Conservation (phyloP, 2,113 vertebrate genomes). For the Lophochroa leadbeateri region DNA sequence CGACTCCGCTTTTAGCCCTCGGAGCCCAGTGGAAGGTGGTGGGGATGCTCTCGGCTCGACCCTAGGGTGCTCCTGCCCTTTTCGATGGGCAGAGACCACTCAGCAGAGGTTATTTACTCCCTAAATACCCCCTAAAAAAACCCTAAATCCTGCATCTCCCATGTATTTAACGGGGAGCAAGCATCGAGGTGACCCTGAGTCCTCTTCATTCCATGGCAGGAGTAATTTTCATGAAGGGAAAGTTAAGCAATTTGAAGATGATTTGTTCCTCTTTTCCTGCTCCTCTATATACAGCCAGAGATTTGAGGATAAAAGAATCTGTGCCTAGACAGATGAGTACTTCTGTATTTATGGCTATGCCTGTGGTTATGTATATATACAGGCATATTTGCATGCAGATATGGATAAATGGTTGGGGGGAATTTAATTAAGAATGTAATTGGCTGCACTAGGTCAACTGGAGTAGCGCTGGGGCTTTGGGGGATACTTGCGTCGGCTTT, state of each 20-base stretch:
- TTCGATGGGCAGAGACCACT: background rate
- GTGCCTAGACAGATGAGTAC: background rate
- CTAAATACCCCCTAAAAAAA: no score
- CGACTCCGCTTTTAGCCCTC: background rate
- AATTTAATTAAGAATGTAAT: background rate
- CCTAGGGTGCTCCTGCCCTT: background rate
- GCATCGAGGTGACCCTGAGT: fast-evolving
- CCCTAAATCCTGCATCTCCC: background rate
- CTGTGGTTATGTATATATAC: background rate
- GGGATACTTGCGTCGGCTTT: background rate
- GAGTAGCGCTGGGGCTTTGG: background rate
- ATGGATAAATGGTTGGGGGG: background rate
- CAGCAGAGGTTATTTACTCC: background rate
- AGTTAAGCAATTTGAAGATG: background rate
- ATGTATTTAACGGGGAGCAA: fast-evolving
- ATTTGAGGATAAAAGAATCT: background rate
- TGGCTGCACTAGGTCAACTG: background rate
- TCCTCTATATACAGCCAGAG: background rate
- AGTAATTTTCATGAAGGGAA: background rate
- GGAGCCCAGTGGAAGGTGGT: background rate
- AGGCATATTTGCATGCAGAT: background rate
- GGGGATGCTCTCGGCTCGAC: background rate
- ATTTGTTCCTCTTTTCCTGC: background rate
- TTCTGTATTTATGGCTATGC: background rate
- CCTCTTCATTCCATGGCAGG: background rate